Evolutionary conservation across 2,888 invertebrate genomes (phyloP), one percentile per base, ranked within the genome.

Genomic region (Neoaliturus tenellus): DNA sequence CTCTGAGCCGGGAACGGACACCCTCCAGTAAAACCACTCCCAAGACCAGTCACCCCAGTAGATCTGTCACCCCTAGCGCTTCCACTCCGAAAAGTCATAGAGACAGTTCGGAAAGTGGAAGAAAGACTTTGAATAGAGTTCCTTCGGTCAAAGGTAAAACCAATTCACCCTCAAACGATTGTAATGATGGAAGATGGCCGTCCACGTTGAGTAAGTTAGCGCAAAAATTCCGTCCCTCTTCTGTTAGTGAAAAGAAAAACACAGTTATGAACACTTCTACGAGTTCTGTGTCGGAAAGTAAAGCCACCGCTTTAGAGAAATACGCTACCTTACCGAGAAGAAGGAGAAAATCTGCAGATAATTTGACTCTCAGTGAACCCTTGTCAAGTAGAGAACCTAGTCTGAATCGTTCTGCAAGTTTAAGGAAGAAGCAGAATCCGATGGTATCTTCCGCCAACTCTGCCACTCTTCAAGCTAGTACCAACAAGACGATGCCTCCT

Each of bases 291-390:
- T 28, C 62, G 91, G 91, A 91, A 83, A 88, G 88, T 67, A 90
- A 92, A 82, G 90, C 92, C 23, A 90, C 90, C 67, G 92, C 94
- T 0, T 92, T 94, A 14, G 96, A 96, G 88, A 94, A 95, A 87
- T 96, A 95, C 88, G 96, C 95, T 10, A 97, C 97, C 0, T 89
- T 97, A 58, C 96, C 97, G 0, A 92, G 97, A 51, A 92, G 96
- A 82, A 92, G 94, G 85, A 94, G 94, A 81, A 93, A 93, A 86
- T 93, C 93, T 0, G 92, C 93, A 2, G 94, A 93, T 85, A 92
- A 92, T 84, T 81, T 87, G 12, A 69, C 86, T 0, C 80, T 44
- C 20, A 62, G 39, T 55, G 82, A 48, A 17, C 39, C 33, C 14
- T 83, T 51, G 75, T 85, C 33, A 14, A 81, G 83, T 62, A 86